Evolutionary conservation across 2,888 invertebrate species (phyloP), one percentile per base, ranked within the genome.

Genomic region (Silvanus unidentatus): DNA sequence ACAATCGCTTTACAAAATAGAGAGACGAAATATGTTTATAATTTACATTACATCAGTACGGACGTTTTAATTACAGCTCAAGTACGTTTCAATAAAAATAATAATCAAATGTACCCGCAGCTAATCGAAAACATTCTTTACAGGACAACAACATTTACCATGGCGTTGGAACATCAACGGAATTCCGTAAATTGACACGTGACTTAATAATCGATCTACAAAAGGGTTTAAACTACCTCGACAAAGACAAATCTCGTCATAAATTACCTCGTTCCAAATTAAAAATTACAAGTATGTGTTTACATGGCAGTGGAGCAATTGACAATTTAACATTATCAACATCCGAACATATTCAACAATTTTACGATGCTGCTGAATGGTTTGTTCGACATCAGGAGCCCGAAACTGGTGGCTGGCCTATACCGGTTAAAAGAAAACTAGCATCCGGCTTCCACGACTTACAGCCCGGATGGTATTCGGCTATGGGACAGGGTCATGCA

Each of bases 401-500:
- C 42, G 77, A 79, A 55, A 81, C 84, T 13, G 98, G 98, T 38
- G 98, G 96, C 49, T 98, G 97, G 94, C 80, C 91, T 39, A 91
- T 94, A 65, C 88, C 89, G 41, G 95, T 94, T 39, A 68, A 65
- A 45, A 76, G 94, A 64, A 84, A 79, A 73, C 79, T 86, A 55
- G 82, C 84, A 1, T 75, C 82, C 37, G 85, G 86, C 15, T 85
- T 87, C 70, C 79, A 82, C 5, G 86, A 87, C 57, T 78, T 97
- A 39, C 77, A 79, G 55, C 86, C 93, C 1, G 94, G 70, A 35
- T 72, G 86, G 86, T 88, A 94, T 69, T 97, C 96, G 0, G 93
- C 97, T 1, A 99, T 99, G 99, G 95, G 93, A 2, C 98, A 99
- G 70, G 98, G 99, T 0, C 98, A 99, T 72, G 92, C 86, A 15